Evolutionary conservation across 2,113 vertebrate species (phyloP), one percentile per base, ranked within the genome.

Genomic region (Xiphorhynchus elegans): DNA sequence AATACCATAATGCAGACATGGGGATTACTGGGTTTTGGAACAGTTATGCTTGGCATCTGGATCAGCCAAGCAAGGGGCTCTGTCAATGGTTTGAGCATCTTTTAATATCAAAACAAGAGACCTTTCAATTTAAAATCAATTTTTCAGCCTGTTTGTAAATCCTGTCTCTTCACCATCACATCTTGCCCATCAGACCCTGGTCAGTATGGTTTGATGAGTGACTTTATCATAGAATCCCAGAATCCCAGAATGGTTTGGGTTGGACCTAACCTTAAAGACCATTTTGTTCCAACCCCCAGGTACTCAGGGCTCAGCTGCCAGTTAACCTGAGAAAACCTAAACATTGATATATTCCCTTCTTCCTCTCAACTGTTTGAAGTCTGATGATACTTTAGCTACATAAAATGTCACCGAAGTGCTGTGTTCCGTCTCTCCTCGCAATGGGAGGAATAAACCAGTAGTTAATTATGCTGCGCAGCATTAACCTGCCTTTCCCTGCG

Each of bases 1-100:
- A 33, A 78, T 5, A 3, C 8, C 33, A 7, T 6, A 11, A 1
- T 0, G 0, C 11, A 15, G 31, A 15, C 10, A 0, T 0, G 0
- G 13, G 5, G 31, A 8, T 4, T 10, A 2, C 55, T 13, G 35
- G 8, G 20, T 15, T 66, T 39, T 66, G 75, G 40, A 19, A 2
- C 46, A 29, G 44, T 25, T 64, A 0, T 19, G 4, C 8, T 1
- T 6, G 10, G 15, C 4, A 4, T 0, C 2, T 0, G 58, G 17
- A 29, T 4, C 29, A 25, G 9, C 28, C 4, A 18, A 46, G 17
- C 11, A 2, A 8, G 7, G 37, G 21, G 7, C 13, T 60, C 58
- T 23, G 24, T 33, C 31, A 5, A 1, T 21, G 49, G 33, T 3
- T 1, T 0, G 2, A 70, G 20, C 40, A 24, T 11, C 29, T 46